Base-by-base conservation (phyloP, 2,888 invertebrate genomes). In the Melikaiella ostensackeni region DNA sequence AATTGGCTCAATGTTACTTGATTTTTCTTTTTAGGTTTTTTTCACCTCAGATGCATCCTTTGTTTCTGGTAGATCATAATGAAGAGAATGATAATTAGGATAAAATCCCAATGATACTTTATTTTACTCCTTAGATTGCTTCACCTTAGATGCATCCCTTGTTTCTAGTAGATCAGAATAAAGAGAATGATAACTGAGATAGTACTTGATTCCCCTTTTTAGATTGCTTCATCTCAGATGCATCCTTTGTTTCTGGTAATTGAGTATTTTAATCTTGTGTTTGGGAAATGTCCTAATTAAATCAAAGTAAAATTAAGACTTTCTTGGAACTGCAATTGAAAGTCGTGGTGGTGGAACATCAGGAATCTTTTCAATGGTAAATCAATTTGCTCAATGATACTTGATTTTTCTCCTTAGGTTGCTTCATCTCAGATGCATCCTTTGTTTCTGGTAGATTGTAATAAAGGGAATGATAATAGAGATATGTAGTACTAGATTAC, bases 141-240 rank as follows among this genome's bases (percentile, higher is more conserved):
- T 81, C 11, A 78, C 73, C 9, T 77, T 74, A 8, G 64, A 77
- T 0, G 57, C 74, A 11, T 33, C 30, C 30, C 4, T 4, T 30
- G 30, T 30, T 30, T 30, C 30, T 30, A 4, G 30, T 6, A 90
- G 90, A 38, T 89, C 88, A 80, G 89, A 89, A 57, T 88, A 86
- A 8, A 89, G 75, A 1, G 90, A 89, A n/a, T 87, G 88, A 77
- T 89, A 89, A 76, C 89, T 90, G 3, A 90, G 90, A 62, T 89
- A 63, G 2, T 30, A 30, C 4, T 30, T 4, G 30, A 30, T 30
- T 2, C 4, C 4, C 4, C 30, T 30, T 30, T 30, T 30, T 30
- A 3, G 2, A 4, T 30, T 30, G 2, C 2, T 30, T 30, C 30
- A n/a, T n/a, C n/a, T n/a, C 30, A 30, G 30, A 30, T 30, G 4